phyloP scores from a whole-genome alignment of 2,113 vertebrate genomes.

The Isurus oxyrinchus region DNA sequence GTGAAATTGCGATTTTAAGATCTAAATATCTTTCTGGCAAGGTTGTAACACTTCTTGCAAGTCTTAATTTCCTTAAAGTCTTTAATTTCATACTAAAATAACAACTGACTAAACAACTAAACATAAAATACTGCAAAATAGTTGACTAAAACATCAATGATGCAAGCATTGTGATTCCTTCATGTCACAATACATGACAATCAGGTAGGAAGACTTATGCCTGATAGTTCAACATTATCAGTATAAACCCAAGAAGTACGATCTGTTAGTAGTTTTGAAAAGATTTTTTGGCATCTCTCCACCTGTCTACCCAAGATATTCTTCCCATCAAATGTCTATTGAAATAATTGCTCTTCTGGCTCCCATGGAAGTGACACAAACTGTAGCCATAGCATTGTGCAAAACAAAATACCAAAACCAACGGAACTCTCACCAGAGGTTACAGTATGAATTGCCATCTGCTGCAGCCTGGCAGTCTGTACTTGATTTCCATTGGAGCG shows the following conservation, averaged over 20 bases:
- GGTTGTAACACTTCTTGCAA: background rate
- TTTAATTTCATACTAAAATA: background rate
- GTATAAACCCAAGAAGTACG: background rate
- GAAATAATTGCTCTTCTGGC: background rate
- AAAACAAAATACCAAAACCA: background rate
- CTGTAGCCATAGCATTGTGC: background rate
- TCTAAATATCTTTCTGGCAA: background rate
- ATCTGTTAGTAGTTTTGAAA: background rate
- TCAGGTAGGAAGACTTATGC: background rate
- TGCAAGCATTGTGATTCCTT: background rate
- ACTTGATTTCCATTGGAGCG: background rate
- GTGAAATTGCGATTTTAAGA: background rate
- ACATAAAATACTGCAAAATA: background rate
- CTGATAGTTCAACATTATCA: background rate
- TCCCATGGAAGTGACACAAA: background rate
- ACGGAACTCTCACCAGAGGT: background rate
- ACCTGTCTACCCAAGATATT: background rate
- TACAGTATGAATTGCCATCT: background rate
- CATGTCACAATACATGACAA: background rate
- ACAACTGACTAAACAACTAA: background rate
- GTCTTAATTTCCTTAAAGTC: too few species aligned
- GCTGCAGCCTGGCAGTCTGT: background rate
- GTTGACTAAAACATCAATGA: background rate
- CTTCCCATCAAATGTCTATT: background rate
- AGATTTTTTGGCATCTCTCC: background rate